These are phyloP conservation scores for Marasmarcha lunaedactyla DNA, from an alignment of 2,888 invertebrate genomes.

Conservation along the genomic window DNA sequence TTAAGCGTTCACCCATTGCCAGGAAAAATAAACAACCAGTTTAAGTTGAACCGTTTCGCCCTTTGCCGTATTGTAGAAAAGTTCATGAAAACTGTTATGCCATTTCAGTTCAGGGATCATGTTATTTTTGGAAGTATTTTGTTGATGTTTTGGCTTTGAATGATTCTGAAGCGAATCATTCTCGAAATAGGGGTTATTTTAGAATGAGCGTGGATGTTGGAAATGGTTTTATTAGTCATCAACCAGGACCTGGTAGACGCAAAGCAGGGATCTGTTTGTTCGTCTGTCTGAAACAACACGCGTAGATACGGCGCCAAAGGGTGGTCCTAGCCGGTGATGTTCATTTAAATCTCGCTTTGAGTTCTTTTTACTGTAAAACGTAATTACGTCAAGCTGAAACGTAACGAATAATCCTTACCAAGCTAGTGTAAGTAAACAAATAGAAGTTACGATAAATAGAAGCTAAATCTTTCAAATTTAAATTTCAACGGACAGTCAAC, in stretches of 20 bases:
- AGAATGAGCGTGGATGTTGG: background rate
- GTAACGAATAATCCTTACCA: no score
- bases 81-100: background rate
- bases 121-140: slow-evolving; percentile 12
- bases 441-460: no score
- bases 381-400: no score
- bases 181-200: background rate
- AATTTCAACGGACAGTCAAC: no score
- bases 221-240: slow-evolving; percentile 43
- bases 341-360: no score
- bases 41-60: slow-evolving; percentile 24
- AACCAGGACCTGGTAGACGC: slow-evolving; percentile 31
- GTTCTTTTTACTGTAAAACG: no score
- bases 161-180: background rate
- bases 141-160: slow-evolving; percentile 1
- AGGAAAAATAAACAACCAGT: slow-evolving; percentile 40
- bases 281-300: slow-evolving; percentile 55
- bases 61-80: slow-evolving; percentile 5
- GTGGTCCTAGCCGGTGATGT: slow-evolving; percentile 8
- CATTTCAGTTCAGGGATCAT: slow-evolving; percentile 24
- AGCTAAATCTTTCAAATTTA: no score
- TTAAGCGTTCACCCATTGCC: slow-evolving; percentile 40
- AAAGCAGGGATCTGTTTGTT: slow-evolving; percentile 46
- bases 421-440: no score
- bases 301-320: slow-evolving; percentile 47